Conservation (phyloP, 2,113 vertebrate species). For the Alaudala cheleensis region DNA sequence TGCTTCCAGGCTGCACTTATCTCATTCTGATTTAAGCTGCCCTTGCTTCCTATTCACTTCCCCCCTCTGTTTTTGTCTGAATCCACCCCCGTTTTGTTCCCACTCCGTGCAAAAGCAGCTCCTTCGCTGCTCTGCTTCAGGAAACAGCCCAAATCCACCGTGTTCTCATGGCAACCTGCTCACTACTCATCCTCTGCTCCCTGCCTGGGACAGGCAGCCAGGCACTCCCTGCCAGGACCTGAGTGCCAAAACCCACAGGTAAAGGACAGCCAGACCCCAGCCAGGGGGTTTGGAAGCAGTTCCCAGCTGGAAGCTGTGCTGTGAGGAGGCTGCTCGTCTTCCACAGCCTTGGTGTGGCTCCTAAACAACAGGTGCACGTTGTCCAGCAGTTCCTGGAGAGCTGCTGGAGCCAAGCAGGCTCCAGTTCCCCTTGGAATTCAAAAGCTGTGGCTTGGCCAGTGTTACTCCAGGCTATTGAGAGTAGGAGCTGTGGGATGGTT, state of each 20-base stretch:
- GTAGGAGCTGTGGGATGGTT: neutral
- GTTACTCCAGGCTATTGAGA: neutral
- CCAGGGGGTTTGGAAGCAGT: neutral
- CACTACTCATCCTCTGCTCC: neutral
- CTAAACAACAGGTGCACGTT: rapidly evolving
- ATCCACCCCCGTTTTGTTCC: neutral
- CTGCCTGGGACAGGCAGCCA: neutral
- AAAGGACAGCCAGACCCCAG: rapidly evolving
- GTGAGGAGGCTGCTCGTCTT: neutral
- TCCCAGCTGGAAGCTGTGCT: neutral
- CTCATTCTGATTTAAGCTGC: neutral
- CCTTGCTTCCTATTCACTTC: neutral
- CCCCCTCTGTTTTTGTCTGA: slow-evolving; percentile 1
- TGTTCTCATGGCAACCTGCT: neutral
- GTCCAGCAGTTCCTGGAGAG: neutral
- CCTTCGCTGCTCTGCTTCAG: neutral
- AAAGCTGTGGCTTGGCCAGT: neutral
- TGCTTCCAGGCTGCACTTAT: neutral
- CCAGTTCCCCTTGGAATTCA: neutral
- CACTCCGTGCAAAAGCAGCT: neutral
- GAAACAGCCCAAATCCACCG: neutral
- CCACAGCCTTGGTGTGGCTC: neutral
- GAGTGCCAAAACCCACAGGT: neutral
- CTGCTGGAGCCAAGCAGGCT: neutral
- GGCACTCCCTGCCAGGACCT: neutral